These are phyloP conservation scores for Eustalomyia histrio DNA, from an alignment of 2,888 invertebrate species.

Conservation along the genomic window DNA sequence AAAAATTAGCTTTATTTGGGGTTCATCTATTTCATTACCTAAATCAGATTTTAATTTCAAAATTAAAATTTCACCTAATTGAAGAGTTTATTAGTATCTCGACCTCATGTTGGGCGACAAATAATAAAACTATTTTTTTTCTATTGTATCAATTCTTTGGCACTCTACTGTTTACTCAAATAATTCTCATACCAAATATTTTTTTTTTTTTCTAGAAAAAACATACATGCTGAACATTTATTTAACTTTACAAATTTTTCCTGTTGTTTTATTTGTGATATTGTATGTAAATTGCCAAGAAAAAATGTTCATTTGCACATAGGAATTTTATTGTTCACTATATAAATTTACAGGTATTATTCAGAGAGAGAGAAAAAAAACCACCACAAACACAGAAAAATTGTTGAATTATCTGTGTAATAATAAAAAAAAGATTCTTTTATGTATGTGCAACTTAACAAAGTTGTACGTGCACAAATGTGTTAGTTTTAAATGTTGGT, in stretches of 20 bases:
- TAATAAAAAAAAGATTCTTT: background rate
- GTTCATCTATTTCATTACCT: too few species aligned
- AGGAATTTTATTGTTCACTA: conserved; percentile 29
- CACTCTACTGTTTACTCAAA: too few species aligned
- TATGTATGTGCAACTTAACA: conserved; percentile 2
- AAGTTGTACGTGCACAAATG: background rate
- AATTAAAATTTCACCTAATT: too few species aligned
- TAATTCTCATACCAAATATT: background rate
- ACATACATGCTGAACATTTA: background rate
- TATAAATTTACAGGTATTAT: conserved; percentile 31
- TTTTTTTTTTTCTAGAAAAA: background rate
- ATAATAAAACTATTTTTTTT: too few species aligned
- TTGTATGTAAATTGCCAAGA: background rate
- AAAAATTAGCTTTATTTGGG: too few species aligned
- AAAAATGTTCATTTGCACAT: conserved; percentile 25
- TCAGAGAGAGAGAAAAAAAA: background rate
- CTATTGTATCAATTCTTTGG: too few species aligned
- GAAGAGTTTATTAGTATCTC: too few species aligned
- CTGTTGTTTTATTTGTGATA: background rate
- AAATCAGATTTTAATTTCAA: too few species aligned
- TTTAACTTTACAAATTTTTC: conserved; percentile 19
- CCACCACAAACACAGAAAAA: background rate
- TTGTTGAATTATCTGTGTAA: conserved; percentile 17
- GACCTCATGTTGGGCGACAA: too few species aligned
- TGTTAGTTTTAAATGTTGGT: conserved; percentile 1